These are phyloP conservation scores for Lamproptera curius DNA, from an alignment of 2,888 invertebrate species.

Conservation along the genomic window DNA sequence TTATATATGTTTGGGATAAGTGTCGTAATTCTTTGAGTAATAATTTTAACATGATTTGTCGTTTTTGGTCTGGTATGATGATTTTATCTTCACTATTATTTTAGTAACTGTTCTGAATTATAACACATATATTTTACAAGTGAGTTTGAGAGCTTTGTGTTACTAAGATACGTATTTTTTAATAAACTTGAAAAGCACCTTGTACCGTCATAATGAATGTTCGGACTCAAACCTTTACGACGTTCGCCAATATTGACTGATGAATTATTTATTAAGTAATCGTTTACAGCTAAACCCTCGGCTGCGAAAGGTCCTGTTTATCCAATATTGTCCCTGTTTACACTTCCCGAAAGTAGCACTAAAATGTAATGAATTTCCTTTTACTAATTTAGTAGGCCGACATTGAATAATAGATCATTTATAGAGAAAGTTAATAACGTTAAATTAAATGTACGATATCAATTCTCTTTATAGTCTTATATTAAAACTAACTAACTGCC, in stretches of 20 bases:
- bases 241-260: conserved; percentile 13
- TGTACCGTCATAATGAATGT: conserved; percentile 2
- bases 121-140: too few relatives aligned
- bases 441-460: not conserved
- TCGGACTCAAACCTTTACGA: conserved; percentile 4
- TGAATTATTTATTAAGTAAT: conserved; percentile 17
- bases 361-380: conserved; percentile 2
- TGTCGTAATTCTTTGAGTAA: too few relatives aligned
- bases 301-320: conserved; percentile 9
- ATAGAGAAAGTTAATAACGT: not conserved
- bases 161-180: too few relatives aligned
- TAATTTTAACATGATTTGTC: too few relatives aligned
- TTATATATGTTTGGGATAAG: too few relatives aligned
- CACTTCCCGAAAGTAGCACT: conserved; percentile 4
- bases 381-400: not conserved
- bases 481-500: too few relatives aligned
- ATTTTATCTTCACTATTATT: too few relatives aligned
- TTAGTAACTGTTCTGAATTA: too few relatives aligned
- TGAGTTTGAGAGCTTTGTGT: too few relatives aligned
- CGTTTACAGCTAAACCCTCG: conserved; percentile 10
- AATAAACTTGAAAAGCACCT: not conserved
- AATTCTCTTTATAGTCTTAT: too few relatives aligned
- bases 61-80: too few relatives aligned
- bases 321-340: conserved; percentile 11
- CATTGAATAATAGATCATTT: not conserved